Evolutionary conservation across 2,797 vertebrate species (phyloP), one percentile per base, ranked within the genome.

Genomic region (Thripadectes ignobilis): DNA sequence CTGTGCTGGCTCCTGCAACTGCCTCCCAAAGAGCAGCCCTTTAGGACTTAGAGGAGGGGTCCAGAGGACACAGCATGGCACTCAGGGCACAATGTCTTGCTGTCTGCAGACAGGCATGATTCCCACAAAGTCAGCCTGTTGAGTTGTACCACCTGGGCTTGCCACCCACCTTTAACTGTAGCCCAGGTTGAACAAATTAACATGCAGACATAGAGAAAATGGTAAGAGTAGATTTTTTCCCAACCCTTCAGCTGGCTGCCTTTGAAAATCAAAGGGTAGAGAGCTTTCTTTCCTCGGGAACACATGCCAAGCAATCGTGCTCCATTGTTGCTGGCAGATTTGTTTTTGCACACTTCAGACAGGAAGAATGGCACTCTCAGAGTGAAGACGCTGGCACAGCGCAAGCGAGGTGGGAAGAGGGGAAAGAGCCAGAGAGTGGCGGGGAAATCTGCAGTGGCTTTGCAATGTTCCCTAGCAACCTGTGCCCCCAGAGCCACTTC

Each of bases 391-490:
- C 85, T 72, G 74, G 61, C 77, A 26, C 69, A 74, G 71, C 14
- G 4, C 4, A 2, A 90, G 71, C 8, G 15, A 80, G 77, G 36
- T 59, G 79, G 66, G 39, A 80, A 80, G 75, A 83, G 73, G 59
- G 79, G 69, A 92, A 82, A 54, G 88, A 96, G 82, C 61, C 78
- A 58, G 91, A 10, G 10, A 94, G 34, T 38, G 19, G 76, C 10
- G 8, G 74, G 1, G 26, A 83, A 87, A 82, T 73, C 77, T 74
- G 92, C 21, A 5, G 80, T 2, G 13, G 93, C 93, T 96, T 95
- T n/a, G 3, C 76, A 1, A 61, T 0, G 90, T 96, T 97, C 94
- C 96, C 94, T 93, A 96, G 96, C 97, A 97, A 96, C 95, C 79
- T 3, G 12, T 3, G 13, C 67, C 63, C 88, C 23, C 88, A 95